These are phyloP conservation scores for Pemphigus obesinymphae DNA, from an alignment of 1,140 invertebrate species.

Conservation along the genomic window DNA sequence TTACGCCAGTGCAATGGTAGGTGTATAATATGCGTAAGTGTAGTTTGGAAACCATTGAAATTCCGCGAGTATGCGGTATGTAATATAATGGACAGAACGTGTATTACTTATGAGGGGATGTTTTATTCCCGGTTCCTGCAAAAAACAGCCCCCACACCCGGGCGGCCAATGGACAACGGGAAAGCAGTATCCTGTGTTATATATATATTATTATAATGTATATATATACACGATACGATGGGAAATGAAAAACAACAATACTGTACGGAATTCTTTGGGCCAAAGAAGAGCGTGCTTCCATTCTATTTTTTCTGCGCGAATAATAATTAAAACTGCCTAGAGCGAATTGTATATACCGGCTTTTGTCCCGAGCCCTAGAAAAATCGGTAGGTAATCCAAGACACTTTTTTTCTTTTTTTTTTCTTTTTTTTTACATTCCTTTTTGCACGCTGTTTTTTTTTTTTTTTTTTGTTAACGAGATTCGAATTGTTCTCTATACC, in stretches of 20 bases:
- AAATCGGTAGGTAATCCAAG: background rate
- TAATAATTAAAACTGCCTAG: constrained; percentile 36
- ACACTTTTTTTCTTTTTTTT: background rate
- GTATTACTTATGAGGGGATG: no score
- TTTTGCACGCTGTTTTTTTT: background rate
- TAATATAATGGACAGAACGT: background rate
- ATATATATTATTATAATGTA: no score
- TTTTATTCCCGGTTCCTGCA: background rate
- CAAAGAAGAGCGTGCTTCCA: background rate
- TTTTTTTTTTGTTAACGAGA: no score
- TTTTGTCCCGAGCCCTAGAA: background rate
- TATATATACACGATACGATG: no score
- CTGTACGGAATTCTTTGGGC: background rate
- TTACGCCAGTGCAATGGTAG: background rate
- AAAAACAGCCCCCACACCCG: constrained; percentile 1
- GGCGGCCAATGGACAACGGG: background rate
- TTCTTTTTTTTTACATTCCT: background rate
- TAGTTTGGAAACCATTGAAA: constrained; percentile 27
- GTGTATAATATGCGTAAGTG: no score
- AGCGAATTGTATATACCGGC: background rate
- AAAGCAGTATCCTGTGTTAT: constrained; percentile 2
- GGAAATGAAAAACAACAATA: constrained; percentile 27
- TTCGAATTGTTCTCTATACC: constrained; percentile 17
- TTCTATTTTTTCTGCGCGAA: constrained; percentile 2
- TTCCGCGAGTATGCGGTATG: background rate